A percentile compares a stretch with the other conserved stretches of the same genome.
Evolutionary conservation across 2,113 vertebrate species (phyloP).

Genomic region (Sciurus niger): DNA sequence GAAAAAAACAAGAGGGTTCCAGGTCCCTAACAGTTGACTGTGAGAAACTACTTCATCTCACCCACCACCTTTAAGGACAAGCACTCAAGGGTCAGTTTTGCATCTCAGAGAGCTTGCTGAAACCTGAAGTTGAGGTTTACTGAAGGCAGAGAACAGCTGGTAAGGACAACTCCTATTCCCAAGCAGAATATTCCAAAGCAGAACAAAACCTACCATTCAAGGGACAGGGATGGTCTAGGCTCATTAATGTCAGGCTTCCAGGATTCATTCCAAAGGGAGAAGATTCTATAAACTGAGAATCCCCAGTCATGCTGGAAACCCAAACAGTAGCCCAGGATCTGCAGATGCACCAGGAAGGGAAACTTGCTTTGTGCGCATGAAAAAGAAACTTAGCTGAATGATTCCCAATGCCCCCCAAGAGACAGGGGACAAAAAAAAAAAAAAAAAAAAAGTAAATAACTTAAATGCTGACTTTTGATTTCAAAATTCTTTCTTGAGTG

Average conservation of each 20-base stretch:
- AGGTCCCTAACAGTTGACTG: not conserved
- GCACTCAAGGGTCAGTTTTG: not conserved
- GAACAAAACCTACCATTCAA: conserved; percentile 84
- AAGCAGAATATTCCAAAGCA: conserved; percentile 40
- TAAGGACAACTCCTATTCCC: conserved; percentile 48
- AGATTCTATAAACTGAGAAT: conserved; percentile 81
- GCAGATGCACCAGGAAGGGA: conserved; percentile 66
- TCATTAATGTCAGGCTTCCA: conserved; percentile 77
- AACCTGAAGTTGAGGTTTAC: not conserved
- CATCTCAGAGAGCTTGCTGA: not conserved
- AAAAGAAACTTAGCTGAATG: conserved; percentile 45
- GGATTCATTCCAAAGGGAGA: conserved; percentile 78
- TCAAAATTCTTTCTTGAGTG: conserved; percentile 9
- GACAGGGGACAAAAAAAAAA: not conserved
- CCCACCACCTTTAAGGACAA: not conserved
- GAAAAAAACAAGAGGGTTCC: not conserved
- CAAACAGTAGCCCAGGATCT: conserved; percentile 80
- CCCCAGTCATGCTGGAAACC: conserved; percentile 75
- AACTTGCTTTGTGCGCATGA: not conserved
- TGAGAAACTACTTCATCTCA: not conserved
- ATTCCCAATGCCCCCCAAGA: conserved; percentile 2
- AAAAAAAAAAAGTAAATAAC: conserved; percentile 51
- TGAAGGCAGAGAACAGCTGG: conserved; percentile 66
- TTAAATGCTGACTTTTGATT: not conserved
- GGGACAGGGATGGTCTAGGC: conserved; percentile 47